Base-by-base conservation (phyloP, 2,888 invertebrate genomes). In the Nebria salina region DNA sequence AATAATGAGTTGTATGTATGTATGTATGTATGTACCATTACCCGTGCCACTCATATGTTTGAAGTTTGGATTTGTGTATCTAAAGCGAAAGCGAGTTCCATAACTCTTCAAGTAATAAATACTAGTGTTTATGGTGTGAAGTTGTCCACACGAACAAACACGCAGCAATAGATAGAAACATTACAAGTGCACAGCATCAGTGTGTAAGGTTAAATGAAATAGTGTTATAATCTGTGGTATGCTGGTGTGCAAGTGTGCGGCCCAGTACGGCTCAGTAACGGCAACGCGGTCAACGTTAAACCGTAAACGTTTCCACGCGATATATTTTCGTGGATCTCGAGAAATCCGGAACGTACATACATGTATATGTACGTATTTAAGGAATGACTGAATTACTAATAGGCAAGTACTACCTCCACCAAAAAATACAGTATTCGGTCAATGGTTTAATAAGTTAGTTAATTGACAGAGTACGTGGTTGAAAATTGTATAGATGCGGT, bases 281-380 rank as follows among this genome's bases (percentile, higher is more conserved):
- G 54, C 54, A 54, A 54, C 54, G 54, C 54, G 88, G 88, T 88
- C 88, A 88, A 86, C 88, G 87, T 34, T 34, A 34, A 34, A 34
- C 34, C 34, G 34, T 88, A 87, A 88, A 88, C 88, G 88, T 88
- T 88, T 88, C 86, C 86, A 86, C 85, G 87, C 88, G 86, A 88
- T 88, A 86, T 88, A 88, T 86, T 87, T 85, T 85, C 54, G 54
- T 8, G 86, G 86, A 85, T 85, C 86, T 34, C 75, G 75, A 68
- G 75, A 80, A 80, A 80, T 80, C 80, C 65, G 70, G 68, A 64
- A 64, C 68, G n/a, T 15, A 68, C 65, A 4, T 34, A 34, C 34
- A 1, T 20, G 20, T 20, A 20, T 20, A 20, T 20, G 20, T 20
- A 20, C 20, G 20, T 20, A 20, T 20, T 20, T 20, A 20, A 20